Evolutionary conservation across 2,888 invertebrate species (phyloP).

Genomic region (Parascotia fuliginaria): DNA sequence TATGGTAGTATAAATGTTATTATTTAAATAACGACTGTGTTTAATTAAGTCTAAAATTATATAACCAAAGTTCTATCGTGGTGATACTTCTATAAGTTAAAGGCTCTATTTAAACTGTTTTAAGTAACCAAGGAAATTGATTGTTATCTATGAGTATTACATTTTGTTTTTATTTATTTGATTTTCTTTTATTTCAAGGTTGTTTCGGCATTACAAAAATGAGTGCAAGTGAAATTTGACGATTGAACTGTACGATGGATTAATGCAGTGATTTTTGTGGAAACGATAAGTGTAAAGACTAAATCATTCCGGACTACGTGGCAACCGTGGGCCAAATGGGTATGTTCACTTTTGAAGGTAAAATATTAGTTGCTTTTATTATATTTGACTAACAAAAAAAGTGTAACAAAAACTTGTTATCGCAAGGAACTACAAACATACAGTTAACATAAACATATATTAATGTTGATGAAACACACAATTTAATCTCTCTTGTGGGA

Average conservation of each 20-base stretch:
- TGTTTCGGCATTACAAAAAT: constrained; percentile 45
- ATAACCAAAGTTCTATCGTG: no score
- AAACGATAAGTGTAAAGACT: constrained; percentile 52
- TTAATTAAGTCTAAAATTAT: no score
- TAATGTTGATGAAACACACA: no score
- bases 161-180: constrained; percentile 21
- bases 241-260: constrained; percentile 39
- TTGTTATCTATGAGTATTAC: neutral
- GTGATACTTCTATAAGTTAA: no score
- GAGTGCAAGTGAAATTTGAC: constrained; percentile 52
- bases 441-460: no score
- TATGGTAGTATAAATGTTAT: no score
- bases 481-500: no score
- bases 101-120: no score
- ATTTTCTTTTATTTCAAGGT: constrained; percentile 60
- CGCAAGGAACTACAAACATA: no score
- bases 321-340: constrained; percentile 77
- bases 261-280: constrained; percentile 57
- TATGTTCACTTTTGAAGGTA: constrained; percentile 54
- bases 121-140: no score
- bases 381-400: neutral
- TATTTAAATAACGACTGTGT: no score
- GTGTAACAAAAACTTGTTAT: neutral
- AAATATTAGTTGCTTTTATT: constrained; percentile 6
- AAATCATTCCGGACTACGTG: constrained; percentile 76